phyloP scores from a whole-genome alignment of 1,140 invertebrate genomes.

The Ephestia elutella region DNA sequence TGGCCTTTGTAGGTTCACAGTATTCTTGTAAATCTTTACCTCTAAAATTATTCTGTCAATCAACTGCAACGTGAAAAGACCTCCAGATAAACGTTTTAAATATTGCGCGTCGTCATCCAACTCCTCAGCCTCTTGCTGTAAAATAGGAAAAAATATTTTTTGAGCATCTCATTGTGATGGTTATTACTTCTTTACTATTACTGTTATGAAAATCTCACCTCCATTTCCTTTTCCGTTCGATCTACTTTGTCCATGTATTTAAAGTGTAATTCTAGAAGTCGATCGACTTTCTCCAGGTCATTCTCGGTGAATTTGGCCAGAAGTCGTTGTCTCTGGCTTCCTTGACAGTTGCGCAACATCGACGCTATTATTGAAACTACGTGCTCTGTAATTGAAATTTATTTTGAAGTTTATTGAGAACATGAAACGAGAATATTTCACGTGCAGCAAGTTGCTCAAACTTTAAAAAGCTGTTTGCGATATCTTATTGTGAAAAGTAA shows the following conservation, averaged over 20 bases:
- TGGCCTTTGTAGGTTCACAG: too few species aligned
- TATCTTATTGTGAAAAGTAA: too few species aligned
- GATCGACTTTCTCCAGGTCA: slow-evolving; percentile 98
- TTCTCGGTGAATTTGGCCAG: slow-evolving; percentile 98
- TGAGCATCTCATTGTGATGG: not conserved
- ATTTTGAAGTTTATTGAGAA: not conserved
- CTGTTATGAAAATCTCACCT: slow-evolving; percentile 48
- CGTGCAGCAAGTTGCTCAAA: too few species aligned
- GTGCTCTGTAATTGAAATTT: slow-evolving; percentile 80
- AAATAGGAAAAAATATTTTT: slow-evolving; percentile 16
- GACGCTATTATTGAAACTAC: slow-evolving; percentile 94
- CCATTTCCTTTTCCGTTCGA: slow-evolving; percentile 86
- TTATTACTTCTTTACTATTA: too few species aligned
- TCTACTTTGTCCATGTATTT: slow-evolving; percentile 97
- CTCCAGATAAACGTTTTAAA: slow-evolving; percentile 90
- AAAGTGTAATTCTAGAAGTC: slow-evolving; percentile 96
- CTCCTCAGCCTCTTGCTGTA: slow-evolving; percentile 54
- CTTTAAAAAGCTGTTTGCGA: too few species aligned
- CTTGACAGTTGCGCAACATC: slow-evolving; percentile 93
- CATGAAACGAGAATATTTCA: not conserved
- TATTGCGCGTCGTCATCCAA: slow-evolving; percentile 84
- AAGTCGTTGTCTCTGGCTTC: slow-evolving; percentile 90
- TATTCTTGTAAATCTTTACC: too few species aligned
- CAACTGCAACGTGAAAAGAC: slow-evolving; percentile 96
- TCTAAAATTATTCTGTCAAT: slow-evolving; percentile 97